Evolutionary conservation across 2,113 vertebrate genomes (phyloP), one percentile per base, ranked within the genome.

Genomic region (Ardeotis arabs): DNA sequence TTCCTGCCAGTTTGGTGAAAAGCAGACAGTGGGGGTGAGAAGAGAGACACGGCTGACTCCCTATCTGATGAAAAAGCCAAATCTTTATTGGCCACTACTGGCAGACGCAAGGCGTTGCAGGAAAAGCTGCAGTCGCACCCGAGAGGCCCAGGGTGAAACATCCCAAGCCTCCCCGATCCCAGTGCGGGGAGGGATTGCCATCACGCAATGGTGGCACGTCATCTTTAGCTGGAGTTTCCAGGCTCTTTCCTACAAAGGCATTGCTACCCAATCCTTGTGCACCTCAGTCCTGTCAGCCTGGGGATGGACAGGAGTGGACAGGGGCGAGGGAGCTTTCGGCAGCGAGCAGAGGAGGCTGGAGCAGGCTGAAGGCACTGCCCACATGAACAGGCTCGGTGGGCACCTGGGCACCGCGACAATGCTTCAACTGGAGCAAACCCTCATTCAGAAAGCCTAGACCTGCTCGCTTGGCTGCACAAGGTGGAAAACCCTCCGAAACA

Each of bases 391-490:
- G 37, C 60, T 60, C 3, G 0, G 44, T 3, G 6, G 41, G 49
- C 33, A 28, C 31, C 52, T 25, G 33, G 31, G 60, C 39, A 29
- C n/a, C 1, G 0, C 2, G 0, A 27, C 13, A 39, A 69, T 28
- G 31, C 69, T 69, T 56, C 63, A 63, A 1, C 31, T 28, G 19
- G 41, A 9, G 19, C 31, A 63, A 58, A 44, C 5, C 33, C 22
- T 49, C 47, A 20, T 56, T 24, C 44, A 45, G 56, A 82, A 64
- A 76, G 19, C 27, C 62, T 49, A 56, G 24, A 63, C 31, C 41
- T 64, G 4, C 49, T 58, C 13, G 0, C 49, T 39, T n/a, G 44
- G 23, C 69, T 64, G 63, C n/a, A 24, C 2, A 4, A 56, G 31
- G 13, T 29, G 19, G 31, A 39, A 82, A 75, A 56, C 50, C 13